phyloP scores from a whole-genome alignment of 2,113 vertebrate species.

The Strix aluco region DNA sequence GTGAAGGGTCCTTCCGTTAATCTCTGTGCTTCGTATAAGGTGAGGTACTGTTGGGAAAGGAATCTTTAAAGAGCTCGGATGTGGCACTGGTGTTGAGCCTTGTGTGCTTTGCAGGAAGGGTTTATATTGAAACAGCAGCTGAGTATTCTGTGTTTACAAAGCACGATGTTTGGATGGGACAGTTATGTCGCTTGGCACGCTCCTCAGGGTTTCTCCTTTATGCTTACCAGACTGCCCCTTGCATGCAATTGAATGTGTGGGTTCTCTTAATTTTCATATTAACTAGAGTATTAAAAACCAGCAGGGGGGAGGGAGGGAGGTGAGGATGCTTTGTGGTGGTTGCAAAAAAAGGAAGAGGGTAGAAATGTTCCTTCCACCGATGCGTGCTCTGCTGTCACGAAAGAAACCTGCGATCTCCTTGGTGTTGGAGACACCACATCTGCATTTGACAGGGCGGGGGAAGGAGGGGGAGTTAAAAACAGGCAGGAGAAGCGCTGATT shows the following conservation, averaged over 20 bases:
- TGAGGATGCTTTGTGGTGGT: not conserved
- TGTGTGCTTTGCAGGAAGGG: not conserved
- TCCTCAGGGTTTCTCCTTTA: not conserved
- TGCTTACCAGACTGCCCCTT: not conserved
- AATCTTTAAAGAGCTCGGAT: not conserved
- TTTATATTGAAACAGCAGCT: not conserved
- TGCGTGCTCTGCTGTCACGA: not conserved
- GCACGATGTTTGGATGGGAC: not conserved
- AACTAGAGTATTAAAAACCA: not conserved
- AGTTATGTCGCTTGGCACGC: not conserved
- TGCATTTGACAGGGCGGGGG: not conserved
- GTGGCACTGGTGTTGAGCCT: not conserved
- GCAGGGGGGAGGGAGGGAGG: not conserved
- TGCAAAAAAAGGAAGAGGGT: not conserved
- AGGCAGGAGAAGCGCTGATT: not conserved
- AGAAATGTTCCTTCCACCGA: not conserved
- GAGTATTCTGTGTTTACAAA: not conserved
- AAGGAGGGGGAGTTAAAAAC: not conserved
- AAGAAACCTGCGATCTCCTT: not conserved
- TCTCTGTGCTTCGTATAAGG: not conserved
- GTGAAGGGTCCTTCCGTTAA: not conserved
- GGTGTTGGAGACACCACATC: not conserved
- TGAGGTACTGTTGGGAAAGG: not conserved
- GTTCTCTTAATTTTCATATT: not conserved
- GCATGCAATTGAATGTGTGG: not conserved